Base-by-base conservation (phyloP, 1,140 invertebrate species). In the Lasioglossum albipes region DNA sequence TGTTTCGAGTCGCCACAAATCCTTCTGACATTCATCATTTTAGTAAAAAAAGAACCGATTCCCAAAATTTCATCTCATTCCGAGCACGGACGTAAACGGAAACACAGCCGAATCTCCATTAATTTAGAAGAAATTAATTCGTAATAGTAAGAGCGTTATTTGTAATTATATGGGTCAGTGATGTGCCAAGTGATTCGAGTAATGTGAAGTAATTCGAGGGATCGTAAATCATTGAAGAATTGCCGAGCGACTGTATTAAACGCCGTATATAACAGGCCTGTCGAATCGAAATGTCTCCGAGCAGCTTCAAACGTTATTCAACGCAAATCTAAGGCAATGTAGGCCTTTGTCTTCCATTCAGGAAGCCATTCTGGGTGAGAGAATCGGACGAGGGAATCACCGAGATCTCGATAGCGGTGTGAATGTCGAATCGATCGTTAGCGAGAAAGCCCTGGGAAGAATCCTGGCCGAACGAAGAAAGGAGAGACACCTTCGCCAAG, bases 371-470 rank as follows among this genome's bases (percentile, higher is more conserved):
- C 67, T 45, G 59, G 69, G 75, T 69, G 70, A 70, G 72, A 76
- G 79, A 86, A 82, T 67, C 61, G 72, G 59, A 69, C 83, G 79
- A 57, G 70, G 71, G 71, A 75, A 82, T 86, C 83, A 64, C 45
- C 27, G 49, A 57, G 64, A 76, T 80, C 72, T 45, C 69, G 62
- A 75, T 75, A 42, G 54, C 54, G 10, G 20, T 52, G 62, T 10
- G 79, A 76, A 69, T 82, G 78, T 57, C 75, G 73, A 59, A 85
- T 86, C 84, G 84, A 81, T 79, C 83, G 79, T 86, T 86, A 84
- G 75, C 22, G 62, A 75, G 75, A 79, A 70, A 75, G 66, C 72
- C 75, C n/a, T 65, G 69, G 54, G 68, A 36, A 64, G 73, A 65
- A 76, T 72, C 57, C 41, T 68, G 57, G 65, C 20, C 1, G 52